Evolutionary conservation across 1,140 invertebrate genomes (phyloP), one percentile per base, ranked within the genome.

Genomic region (Ceratina japonica): DNA sequence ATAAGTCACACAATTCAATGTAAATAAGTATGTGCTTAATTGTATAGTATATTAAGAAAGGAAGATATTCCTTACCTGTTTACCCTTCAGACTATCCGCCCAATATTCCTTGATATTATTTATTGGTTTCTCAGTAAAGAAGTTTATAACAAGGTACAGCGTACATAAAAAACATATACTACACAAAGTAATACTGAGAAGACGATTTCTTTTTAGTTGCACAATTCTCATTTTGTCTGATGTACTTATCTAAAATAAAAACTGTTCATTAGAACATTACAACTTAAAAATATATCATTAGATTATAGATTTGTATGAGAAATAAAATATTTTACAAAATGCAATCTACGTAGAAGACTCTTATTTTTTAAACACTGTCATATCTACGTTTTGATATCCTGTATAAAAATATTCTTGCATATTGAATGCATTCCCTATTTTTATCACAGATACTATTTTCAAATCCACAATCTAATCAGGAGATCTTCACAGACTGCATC

Each of bases 141-240:
- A 84, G 22, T 64, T 73, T 51, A 90, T 59, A 15, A 92, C 49
- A 37, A 87, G 78, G 70, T 92, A 92, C 13, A 93, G 68, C 13
- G 91, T 71, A 20, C 88, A 73, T 61, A 92, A 59, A 16, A 87
- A 49, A 12, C 90, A 22, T 37, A 78, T 54, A 58, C 86, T 61
- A 4, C 75, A 87, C 16, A 89, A 77, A 20, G 86, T 37, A 20
- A 93, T 68, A 63, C 90, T 89, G 24, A 90, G 66, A n/a, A 92
- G 37, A 15, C 92, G 89, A 69, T 87, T 91, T 81, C 87, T 90
- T 75, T 86, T 88, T 62, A 93, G 68, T 58, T 90, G 87, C 15
- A 93, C 88, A 37, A 93, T 92, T 82, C 91, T 89, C 93, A 93
- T 93, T 86, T 91, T 74, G 37, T 54, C 58, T 51, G 44, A 66